Base-by-base conservation (phyloP, 2,113 vertebrate genomes). In the Xenopus borealis region DNA sequence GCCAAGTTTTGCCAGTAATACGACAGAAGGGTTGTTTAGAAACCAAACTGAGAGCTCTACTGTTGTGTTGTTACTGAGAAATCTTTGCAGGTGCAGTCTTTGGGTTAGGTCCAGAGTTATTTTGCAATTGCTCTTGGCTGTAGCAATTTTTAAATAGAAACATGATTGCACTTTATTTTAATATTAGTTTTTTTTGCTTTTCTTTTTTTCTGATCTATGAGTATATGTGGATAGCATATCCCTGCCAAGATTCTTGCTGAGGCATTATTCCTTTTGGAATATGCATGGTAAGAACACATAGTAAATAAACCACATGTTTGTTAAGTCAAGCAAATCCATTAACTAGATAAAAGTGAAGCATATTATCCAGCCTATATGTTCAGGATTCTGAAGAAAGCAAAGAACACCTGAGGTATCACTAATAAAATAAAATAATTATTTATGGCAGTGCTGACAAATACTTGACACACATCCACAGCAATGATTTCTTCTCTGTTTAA, bases 1-100 rank as follows among this genome's bases (percentile, higher is more conserved):
- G 87, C 88, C 87, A 91, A 81, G 78, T 86, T 85, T 89, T 85
- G 82, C 88, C 87, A 87, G 82, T 80, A 84, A 85, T 85, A 74
- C 82, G 92, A 86, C 80, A 81, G 80, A 80, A 84, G 87, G 82
- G 85, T 89, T 89, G 81, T 85, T 90, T 82, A 82, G 85, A 80
- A 88, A 80, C 86, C 83, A 44, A 64, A 65, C 78, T 7, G 78
- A 78, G 79, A 65, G 74, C 63, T 80, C 13, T 55, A 70, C 71
- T 44, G n/a, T 69, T 86, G 75, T 81, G 75, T 83, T 84, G 85
- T 77, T 77, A 64, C 74, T 45, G 85, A 85, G 84, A 84, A 83
- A 84, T 85, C 79, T 72, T 62, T 76, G 84, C 89, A 91, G 89
- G 87, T 91, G 88, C 87, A 81, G 79, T 62, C 80, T 53, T 85